phyloP scores from a whole-genome alignment of 2,797 vertebrate species.

The Pseudochirops cupreus region DNA sequence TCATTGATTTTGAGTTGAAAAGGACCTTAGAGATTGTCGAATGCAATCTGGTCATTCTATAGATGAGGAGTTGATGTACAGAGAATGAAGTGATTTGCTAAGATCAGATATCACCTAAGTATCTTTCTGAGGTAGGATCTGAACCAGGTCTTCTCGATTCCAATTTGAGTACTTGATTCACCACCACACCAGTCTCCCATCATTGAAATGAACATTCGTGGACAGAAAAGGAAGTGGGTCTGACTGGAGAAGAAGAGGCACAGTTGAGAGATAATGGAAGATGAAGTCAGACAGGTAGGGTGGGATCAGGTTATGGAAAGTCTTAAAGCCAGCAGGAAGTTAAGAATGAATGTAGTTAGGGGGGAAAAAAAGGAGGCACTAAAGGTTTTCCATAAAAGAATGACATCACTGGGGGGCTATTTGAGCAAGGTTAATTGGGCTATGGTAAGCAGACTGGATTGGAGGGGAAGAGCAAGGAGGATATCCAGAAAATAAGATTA shows the following conservation, averaged over 20 bases:
- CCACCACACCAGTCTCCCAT: background rate
- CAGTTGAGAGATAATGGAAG: conserved; percentile 32
- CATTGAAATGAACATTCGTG: background rate
- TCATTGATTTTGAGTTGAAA: background rate
- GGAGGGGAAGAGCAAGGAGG: background rate
- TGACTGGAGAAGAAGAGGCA: conserved; percentile 23
- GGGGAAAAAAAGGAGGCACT: background rate
- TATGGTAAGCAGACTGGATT: background rate
- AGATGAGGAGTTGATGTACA: background rate
- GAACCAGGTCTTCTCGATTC: background rate
- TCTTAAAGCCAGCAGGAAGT: conserved; percentile 2
- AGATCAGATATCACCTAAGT: background rate
- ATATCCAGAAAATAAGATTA: background rate
- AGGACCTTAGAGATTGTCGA: background rate
- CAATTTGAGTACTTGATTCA: background rate
- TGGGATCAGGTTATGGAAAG: conserved; percentile 31
- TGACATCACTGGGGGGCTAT: background rate
- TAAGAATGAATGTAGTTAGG: background rate
- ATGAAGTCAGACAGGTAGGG: conserved; percentile 10
- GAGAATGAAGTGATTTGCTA: background rate
- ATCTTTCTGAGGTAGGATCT: background rate
- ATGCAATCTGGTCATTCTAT: background rate
- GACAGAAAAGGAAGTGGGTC: background rate
- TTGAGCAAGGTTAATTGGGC: conserved; percentile 29
- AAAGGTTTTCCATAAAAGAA: conserved; percentile 7